Evolutionary conservation across 2,113 vertebrate genomes (phyloP).

Genomic region (Odobenus rosmarus): DNA sequence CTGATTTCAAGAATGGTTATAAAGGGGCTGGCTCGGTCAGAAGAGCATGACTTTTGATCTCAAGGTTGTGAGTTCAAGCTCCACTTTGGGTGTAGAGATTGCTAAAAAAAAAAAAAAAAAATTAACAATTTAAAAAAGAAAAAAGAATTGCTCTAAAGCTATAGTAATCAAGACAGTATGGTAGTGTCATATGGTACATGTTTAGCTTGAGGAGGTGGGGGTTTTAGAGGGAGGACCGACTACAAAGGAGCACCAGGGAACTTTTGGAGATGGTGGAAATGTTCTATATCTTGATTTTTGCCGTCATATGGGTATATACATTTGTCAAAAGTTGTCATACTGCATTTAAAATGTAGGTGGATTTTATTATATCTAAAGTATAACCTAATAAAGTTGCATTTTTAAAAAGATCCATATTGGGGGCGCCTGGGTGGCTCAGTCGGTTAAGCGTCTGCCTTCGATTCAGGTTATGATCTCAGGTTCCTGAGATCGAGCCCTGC

Average conservation of each 20-base stretch:
- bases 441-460: too few relatives aligned
- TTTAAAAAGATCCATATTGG: background rate
- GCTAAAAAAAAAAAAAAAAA: background rate
- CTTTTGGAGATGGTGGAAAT: background rate
- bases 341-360: conserved; percentile 7
- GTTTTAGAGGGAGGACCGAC: background rate
- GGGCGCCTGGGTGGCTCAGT: too few relatives aligned
- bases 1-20: background rate
- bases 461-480: too few relatives aligned
- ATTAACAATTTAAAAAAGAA: background rate
- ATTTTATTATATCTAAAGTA: background rate
- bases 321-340: background rate
- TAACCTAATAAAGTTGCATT: background rate
- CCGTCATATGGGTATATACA: background rate
- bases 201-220: background rate
- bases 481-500: too few relatives aligned
- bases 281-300: background rate
- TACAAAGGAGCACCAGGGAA: background rate
- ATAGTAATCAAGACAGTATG: background rate
- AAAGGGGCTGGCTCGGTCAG: background rate
- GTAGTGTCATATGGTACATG: background rate
- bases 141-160: background rate
- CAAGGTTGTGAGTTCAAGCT: background rate
- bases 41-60: background rate
- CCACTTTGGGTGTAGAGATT: background rate